Base-by-base conservation (phyloP, 2,888 invertebrate species). In the Eulithis prunata region DNA sequence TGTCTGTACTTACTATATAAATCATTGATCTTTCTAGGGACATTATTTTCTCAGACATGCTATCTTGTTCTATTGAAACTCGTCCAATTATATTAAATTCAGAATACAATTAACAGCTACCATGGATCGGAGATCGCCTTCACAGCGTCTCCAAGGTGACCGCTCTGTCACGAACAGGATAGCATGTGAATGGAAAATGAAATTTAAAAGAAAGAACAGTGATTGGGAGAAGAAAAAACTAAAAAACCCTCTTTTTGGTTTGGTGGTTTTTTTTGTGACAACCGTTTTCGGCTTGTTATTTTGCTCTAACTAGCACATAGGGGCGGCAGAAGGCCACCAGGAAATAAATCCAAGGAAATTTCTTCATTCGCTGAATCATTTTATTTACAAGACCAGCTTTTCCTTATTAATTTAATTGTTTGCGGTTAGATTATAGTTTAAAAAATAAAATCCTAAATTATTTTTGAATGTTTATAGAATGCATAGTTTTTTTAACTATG, bases 291-390 rank as follows among this genome's bases (percentile, higher is more conserved):
- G 63, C 67, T 68, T 66, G 63, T 69, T 59, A 70, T 73, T 43
- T 77, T 71, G 72, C 64, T 74, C 67, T 69, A 71, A 73, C 76
- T 75, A 75, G 58, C 65, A 46, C 66, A 78, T 77, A 66, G 72
- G 71, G 71, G 69, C 69, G 71, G 69, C 69, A 73, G 75, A 80
- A 78, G 79, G 79, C 71, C 75, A 67, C 66, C 79, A 75, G 81
- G 80, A 78, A 81, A 74, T 72, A 10, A 43, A 46, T 41, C 55
- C 63, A 68, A 64, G 78, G 72, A 75, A 79, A 80, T 80, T 79
- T 79, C 78, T 75, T 75, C 71, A 68, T 74, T 55, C 58, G 66
- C 66, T 80, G 73, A 77, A 66, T 82, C 74, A 80, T 77, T 64
- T 57, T 66, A 68, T 70, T 66, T 66, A 69, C 57, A 21, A 70